A percentile compares a stretch with the other conserved stretches of the same genome.
phyloP scores from a whole-genome alignment of 2,113 vertebrate genomes.

The Sardina pilchardus region DNA sequence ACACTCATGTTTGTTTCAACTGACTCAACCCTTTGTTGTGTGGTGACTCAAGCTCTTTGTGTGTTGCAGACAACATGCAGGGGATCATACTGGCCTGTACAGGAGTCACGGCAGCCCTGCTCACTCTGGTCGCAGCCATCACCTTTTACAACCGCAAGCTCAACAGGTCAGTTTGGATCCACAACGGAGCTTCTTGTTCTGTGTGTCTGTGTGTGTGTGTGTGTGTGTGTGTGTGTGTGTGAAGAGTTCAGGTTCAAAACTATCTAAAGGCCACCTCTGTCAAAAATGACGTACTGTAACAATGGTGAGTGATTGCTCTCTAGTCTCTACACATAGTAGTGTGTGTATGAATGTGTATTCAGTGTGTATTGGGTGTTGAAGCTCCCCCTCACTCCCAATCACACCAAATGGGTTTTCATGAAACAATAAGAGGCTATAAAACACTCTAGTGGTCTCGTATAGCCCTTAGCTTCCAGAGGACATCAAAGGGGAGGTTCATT shows the following conservation, averaged over 20 bases:
- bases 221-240: not conserved
- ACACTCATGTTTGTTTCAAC: not conserved
- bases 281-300: no score
- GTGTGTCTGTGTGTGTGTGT: not conserved
- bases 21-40: not conserved
- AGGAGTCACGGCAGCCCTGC: slow-evolving; percentile 39
- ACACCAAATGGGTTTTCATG: not conserved
- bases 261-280: no score
- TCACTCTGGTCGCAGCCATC: slow-evolving; percentile 47
- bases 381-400: not conserved
- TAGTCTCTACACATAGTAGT: no score
- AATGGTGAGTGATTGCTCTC: no score
- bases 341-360: not conserved
- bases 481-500: not conserved
- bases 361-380: not conserved
- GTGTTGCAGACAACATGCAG: slow-evolving; percentile 51
- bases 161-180: slow-evolving; percentile 45
- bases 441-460: not conserved
- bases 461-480: not conserved
- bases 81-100: slow-evolving; percentile 55
- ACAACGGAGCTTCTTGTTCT: not conserved
- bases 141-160: slow-evolving; percentile 47
- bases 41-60: slow-evolving; percentile 9
- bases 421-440: not conserved
- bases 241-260: no score